Evolutionary conservation across 2,888 invertebrate species (phyloP).

Genomic region (Parasteatoda lunata): DNA sequence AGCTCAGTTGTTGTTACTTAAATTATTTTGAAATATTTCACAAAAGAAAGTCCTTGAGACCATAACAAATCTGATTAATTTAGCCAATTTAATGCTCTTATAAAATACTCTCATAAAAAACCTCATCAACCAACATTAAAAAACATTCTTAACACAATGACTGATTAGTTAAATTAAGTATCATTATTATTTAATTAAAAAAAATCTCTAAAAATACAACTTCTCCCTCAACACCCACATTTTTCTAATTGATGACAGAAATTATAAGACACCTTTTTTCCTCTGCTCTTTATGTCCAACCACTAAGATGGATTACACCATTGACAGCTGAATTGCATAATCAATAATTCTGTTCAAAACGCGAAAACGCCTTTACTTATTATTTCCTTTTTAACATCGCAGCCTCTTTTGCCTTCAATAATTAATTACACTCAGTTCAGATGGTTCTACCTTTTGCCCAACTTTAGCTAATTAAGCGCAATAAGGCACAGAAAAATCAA

Average conservation of each 20-base stretch:
- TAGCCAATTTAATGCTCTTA: no score
- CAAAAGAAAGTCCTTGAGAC: no score
- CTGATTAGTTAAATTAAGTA: no score
- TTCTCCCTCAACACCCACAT: background rate
- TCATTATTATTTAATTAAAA: background rate
- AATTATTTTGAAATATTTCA: no score
- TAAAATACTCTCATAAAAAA: no score
- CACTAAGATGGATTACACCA: background rate
- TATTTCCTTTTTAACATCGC: conserved; percentile 46
- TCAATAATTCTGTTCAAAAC: conserved; percentile 31
- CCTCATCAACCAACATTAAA: no score
- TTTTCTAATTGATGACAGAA: background rate
- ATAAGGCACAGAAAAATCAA: conserved; percentile 34
- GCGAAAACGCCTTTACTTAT: conserved; percentile 32
- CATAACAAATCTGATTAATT: no score
- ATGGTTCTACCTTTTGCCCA: conserved; percentile 20
- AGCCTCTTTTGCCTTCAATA: conserved; percentile 20
- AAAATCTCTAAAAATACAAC: background rate
- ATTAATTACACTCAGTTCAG: conserved; percentile 55
- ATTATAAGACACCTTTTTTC: background rate
- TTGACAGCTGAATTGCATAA: background rate
- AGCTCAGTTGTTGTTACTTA: no score
- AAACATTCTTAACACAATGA: no score
- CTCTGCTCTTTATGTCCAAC: background rate
- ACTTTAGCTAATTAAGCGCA: conserved; percentile 51